phyloP scores from a whole-genome alignment of 2,888 invertebrate genomes.

The Falcaria lacertinaria region DNA sequence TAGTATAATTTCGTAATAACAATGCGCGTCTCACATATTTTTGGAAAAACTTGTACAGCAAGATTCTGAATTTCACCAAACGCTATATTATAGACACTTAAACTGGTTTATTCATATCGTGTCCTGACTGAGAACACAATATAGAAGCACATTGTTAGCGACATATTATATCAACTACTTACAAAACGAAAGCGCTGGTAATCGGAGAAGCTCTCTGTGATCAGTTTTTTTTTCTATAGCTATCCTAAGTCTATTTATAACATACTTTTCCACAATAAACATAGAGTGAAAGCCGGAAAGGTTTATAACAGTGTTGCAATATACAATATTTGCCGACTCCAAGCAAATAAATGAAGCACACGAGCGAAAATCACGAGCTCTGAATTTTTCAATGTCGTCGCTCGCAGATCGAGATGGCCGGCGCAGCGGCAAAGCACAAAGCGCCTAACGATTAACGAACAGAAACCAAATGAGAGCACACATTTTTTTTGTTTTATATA shows the following conservation, averaged over 20 bases:
- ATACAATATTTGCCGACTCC: conserved; percentile 61
- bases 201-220: not conserved
- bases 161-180: conserved; percentile 1
- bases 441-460: conserved; percentile 63
- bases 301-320: conserved; percentile 37
- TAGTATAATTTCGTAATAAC: conserved; percentile 72
- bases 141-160: conserved; percentile 1
- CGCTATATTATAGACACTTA: conserved; percentile 1
- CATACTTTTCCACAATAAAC: conserved; percentile 31
- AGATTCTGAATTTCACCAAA: conserved; percentile 14
- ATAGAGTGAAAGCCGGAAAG: conserved; percentile 48
- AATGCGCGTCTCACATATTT: conserved; percentile 50
- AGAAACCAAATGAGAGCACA: conserved; percentile 60
- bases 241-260: not conserved
- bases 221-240: conserved; percentile 2
- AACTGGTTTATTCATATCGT: not conserved
- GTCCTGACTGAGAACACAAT: not conserved
- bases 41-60: conserved; percentile 31
- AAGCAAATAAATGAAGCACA: conserved; percentile 68
- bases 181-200: not conserved
- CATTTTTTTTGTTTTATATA: conserved; percentile 51
- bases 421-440: conserved; percentile 55
- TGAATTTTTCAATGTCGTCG: conserved; percentile 75
- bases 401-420: conserved; percentile 53
- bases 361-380: conserved; percentile 73